phyloP scores from a whole-genome alignment of 2,113 vertebrate species.

The Lepus europaeus region DNA sequence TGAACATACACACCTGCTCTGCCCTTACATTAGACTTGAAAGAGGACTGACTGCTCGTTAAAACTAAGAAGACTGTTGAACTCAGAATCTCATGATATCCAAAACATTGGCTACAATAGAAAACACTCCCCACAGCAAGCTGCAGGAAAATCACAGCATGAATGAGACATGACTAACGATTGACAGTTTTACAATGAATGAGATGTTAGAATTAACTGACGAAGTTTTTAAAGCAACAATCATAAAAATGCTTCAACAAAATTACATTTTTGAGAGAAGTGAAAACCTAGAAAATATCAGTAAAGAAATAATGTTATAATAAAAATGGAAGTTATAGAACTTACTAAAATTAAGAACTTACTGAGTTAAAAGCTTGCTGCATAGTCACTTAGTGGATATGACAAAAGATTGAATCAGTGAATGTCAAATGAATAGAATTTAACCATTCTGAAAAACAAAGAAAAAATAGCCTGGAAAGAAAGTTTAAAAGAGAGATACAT shows the following conservation, averaged over 20 bases:
- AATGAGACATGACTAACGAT: not conserved
- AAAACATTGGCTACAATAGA: not conserved
- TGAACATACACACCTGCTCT: not conserved
- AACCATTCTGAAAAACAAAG: not conserved
- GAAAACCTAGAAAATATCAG: not conserved
- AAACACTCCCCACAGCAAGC: not conserved
- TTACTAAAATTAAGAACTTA: not conserved
- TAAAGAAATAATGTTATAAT: not conserved
- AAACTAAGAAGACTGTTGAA: not conserved
- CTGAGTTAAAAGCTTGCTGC: not conserved
- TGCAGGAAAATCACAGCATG: not conserved
- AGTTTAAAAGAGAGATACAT: not conserved
- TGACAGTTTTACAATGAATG: not conserved
- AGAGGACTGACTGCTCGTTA: not conserved
- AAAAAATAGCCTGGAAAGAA: not conserved
- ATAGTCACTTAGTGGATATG: not conserved
- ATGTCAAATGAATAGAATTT: not conserved
- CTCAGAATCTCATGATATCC: not conserved
- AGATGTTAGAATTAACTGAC: not conserved
- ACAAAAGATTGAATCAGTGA: not conserved
- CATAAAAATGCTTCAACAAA: conserved; percentile 3
- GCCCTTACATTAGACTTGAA: not conserved
- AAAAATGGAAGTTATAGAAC: not conserved
- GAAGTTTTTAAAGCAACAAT: not conserved
- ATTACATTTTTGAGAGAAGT: not conserved